These are phyloP conservation scores for Merluccius polli DNA, from an alignment of 2,797 vertebrate species.

Conservation along the genomic window DNA sequence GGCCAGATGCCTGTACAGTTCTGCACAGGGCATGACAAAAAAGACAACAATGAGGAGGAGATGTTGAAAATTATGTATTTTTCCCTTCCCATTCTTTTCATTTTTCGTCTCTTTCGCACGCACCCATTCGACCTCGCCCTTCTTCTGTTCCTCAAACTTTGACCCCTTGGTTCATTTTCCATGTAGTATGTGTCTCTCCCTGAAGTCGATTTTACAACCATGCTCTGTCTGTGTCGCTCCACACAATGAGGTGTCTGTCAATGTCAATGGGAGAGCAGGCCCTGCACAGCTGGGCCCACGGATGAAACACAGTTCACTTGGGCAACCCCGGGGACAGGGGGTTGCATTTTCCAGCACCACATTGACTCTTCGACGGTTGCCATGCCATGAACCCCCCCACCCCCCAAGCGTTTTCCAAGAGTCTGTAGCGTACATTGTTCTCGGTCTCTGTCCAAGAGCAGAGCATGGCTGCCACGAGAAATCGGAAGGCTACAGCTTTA, in stretches of 20 bases:
- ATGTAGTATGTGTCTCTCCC: conserved; percentile 28
- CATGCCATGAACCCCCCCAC: neutral
- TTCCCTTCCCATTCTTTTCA: conserved; percentile 9
- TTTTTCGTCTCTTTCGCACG: neutral
- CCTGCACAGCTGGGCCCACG: conserved; percentile 55
- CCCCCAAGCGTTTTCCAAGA: conserved; percentile 31
- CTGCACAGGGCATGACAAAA: neutral
- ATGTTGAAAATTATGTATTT: conserved; percentile 10
- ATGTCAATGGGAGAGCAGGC: conserved; percentile 36
- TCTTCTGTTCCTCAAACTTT: neutral
- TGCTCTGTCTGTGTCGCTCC: conserved; percentile 34
- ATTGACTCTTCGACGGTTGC: neutral
- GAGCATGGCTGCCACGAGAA: conserved; percentile 7
- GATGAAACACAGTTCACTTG: neutral
- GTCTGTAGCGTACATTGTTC: conserved; percentile 23
- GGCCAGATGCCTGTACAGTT: conserved; percentile 36
- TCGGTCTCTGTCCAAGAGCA: conserved; percentile 12
- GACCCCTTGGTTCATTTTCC: conserved; percentile 41
- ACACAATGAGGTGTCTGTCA: conserved; percentile 60
- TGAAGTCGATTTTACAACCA: conserved; percentile 33
- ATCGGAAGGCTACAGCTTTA: conserved; percentile 17
- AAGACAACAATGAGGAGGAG: conserved; percentile 21
- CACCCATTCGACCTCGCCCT: neutral
- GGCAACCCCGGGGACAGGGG: conserved; percentile 30
- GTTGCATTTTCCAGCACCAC: conserved; percentile 24